phyloP scores from a whole-genome alignment of 2,113 vertebrate genomes.

The Melanostigma gelatinosum region DNA sequence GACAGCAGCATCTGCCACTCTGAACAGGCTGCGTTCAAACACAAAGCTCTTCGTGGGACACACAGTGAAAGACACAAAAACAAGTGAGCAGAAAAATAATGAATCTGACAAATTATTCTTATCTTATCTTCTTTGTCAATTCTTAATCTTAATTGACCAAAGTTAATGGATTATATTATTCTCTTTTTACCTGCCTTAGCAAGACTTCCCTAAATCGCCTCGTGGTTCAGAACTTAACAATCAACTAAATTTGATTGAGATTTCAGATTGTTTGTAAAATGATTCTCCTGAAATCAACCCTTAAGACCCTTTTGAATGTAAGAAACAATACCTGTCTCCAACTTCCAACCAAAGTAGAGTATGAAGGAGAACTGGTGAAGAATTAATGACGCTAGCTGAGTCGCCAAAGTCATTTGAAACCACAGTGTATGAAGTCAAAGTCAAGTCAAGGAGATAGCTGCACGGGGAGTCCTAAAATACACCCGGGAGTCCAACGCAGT shows the following conservation, averaged over 20 bases:
- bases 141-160: neutral
- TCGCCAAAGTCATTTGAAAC: conserved; percentile 25
- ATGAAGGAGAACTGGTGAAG: neutral
- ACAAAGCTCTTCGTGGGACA: conserved; percentile 14
- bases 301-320: neutral
- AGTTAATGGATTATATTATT: too few species aligned
- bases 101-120: neutral
- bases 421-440: conserved; percentile 55
- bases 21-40: conserved; percentile 28
- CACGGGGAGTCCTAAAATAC: conserved; percentile 33
- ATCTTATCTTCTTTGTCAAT: neutral
- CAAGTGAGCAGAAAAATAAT: neutral
- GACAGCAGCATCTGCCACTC: conserved; percentile 51
- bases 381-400: conserved; percentile 19
- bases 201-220: neutral
- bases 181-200: too few species aligned
- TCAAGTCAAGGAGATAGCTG: conserved; percentile 54
- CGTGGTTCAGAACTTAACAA: neutral
- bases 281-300: neutral
- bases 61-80: conserved; percentile 6
- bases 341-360: neutral
- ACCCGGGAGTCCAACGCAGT: conserved; percentile 25
- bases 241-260: too few species aligned
- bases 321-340: neutral
- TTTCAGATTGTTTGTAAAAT: neutral